Evolutionary conservation across 2,888 invertebrate species (phyloP), one percentile per base, ranked within the genome.

Genomic region (Busseola fusca): DNA sequence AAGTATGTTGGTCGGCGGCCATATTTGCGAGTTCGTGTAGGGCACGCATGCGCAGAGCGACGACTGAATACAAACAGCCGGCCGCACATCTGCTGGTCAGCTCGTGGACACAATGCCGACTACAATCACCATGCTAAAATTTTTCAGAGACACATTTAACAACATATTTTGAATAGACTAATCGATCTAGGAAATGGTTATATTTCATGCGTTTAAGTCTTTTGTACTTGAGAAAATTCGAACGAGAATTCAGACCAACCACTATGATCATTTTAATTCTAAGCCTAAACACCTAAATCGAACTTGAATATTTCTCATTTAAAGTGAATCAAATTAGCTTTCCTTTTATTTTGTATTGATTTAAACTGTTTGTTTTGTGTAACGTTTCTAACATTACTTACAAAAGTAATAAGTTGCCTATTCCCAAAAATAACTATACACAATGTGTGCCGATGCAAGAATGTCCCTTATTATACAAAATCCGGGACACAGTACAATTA

Each of bases 81-180:
- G 85, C 88, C 93, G 92, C 93, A 93, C 95, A 95, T 94, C 95
- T 95, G 95, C 95, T 95, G 95, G 95, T 94, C 95, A 95, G 91
- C 93, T 93, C 94, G 93, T 93, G 95, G 95, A 95, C 95, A 95
- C 93, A 95, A 95, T 91, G 84, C 89, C 83, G 69, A 66, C 72
- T 88, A 83, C 27, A 48, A 72, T 72, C 73, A 85, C 91, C 90
- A 92, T 81, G 65, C 74, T 72, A 42, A 4, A 34, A 42, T 54
- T 27, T 66, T 63, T 64, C 45, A 2, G 40, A 74, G 76, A 81
- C 70, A 34, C 12, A 52, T 57, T 64, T 72, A 52, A 25, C 37
- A 27, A 34, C 30, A 18, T 42, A 3, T 40, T 27, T 34, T 30
- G 34, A n/a, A 48, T 21, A 48, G 5, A 18, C 58, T 10, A 21